These are phyloP conservation scores for Grantiella picta DNA, from an alignment of 2,113 vertebrate species.

Conservation along the genomic window DNA sequence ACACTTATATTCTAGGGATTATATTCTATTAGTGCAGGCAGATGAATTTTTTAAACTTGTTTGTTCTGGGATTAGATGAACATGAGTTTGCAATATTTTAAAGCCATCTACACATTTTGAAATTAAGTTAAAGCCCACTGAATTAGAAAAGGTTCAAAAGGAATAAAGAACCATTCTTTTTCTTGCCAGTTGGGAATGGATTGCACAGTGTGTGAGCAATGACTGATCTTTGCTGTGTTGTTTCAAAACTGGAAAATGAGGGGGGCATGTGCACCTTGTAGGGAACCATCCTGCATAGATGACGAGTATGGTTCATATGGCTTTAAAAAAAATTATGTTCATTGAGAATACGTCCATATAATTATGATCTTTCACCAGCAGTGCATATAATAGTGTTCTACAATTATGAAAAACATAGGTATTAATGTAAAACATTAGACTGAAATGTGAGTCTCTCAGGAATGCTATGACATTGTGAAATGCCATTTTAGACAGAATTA, in stretches of 20 bases:
- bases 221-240: background rate
- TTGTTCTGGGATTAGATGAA: constrained; percentile 42
- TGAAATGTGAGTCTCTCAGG: background rate
- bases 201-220: background rate
- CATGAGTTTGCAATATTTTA: constrained; percentile 30
- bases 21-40: constrained; percentile 32
- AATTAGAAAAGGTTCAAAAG: background rate
- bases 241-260: background rate
- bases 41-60: constrained; percentile 46
- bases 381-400: background rate
- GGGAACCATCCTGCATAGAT: background rate
- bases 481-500: background rate
- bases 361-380: background rate
- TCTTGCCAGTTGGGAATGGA: background rate
- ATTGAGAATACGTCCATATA: background rate
- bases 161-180: background rate
- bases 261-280: background rate
- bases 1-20: constrained; percentile 48
- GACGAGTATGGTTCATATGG: background rate
- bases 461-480: background rate
- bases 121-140: background rate
- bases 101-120: background rate
- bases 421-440: background rate
- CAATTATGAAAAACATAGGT: background rate
- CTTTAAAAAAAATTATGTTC: background rate